A percentile compares a stretch with the other conserved stretches of the same genome.
Conservation (phyloP, 2,888 invertebrate species). For the Antitype chi region DNA sequence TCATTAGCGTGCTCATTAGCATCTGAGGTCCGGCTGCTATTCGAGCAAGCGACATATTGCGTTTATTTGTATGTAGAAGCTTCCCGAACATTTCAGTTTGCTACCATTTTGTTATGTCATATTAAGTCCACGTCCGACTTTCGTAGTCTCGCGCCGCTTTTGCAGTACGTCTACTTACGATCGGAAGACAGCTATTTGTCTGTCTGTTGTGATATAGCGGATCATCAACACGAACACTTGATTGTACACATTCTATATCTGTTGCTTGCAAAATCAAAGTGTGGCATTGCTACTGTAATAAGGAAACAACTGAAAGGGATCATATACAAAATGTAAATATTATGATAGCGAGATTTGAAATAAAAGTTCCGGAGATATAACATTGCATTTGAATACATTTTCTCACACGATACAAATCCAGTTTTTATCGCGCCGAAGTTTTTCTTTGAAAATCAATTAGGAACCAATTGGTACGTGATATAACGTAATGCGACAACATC, state of each 20-base stretch:
- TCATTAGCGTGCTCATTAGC: slow-evolving; percentile 49
- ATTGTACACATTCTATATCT: slow-evolving; percentile 38
- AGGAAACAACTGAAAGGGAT: slow-evolving; percentile 20
- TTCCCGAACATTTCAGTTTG: slow-evolving; percentile 55
- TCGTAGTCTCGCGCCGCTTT: slow-evolving; percentile 68
- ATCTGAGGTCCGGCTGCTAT: slow-evolving; percentile 6
- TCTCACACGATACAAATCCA: slow-evolving; percentile 29
- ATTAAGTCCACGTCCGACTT: slow-evolving; percentile 70
- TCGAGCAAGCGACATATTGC: neutral
- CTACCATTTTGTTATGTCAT: slow-evolving; percentile 71
- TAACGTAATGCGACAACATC: slow-evolving; percentile 67
- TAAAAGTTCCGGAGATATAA: slow-evolving; percentile 13
- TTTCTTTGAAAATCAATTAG: slow-evolving; percentile 70
- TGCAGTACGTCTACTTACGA: slow-evolving; percentile 60
- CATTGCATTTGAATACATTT: slow-evolving; percentile 30
- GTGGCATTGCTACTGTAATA: slow-evolving; percentile 22
- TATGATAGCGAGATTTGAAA: neutral
- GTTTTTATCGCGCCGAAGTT: slow-evolving; percentile 37
- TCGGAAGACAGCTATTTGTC: slow-evolving; percentile 73
- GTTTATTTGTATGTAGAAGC: slow-evolving; percentile 12
- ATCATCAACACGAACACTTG: slow-evolving; percentile 56
- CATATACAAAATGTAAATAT: neutral
- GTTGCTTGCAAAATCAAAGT: slow-evolving; percentile 5
- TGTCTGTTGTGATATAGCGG: slow-evolving; percentile 63
- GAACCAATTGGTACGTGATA: slow-evolving; percentile 73